These are phyloP conservation scores for Phaethon lepturus DNA, from an alignment of 2,113 vertebrate genomes.

Conservation along the genomic window DNA sequence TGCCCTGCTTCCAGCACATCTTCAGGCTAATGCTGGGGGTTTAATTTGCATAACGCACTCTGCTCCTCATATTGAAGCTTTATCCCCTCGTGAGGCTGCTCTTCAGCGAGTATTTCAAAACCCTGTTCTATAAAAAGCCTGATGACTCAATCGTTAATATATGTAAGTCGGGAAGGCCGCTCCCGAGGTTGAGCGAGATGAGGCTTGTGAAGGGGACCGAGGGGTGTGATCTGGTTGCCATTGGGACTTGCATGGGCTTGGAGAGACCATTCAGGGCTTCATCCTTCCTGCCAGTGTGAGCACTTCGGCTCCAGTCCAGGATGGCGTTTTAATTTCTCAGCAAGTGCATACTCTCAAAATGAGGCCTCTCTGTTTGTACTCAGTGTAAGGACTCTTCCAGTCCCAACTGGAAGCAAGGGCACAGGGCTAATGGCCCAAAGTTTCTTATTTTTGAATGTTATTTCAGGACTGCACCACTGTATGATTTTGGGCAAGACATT, in stretches of 20 bases:
- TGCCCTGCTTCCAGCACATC: conserved; percentile 5
- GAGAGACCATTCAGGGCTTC: neutral
- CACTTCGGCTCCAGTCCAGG: neutral
- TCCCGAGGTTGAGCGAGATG: neutral
- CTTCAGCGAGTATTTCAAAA: conserved; percentile 10
- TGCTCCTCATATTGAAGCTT: neutral
- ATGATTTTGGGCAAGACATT: neutral
- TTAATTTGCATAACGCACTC: neutral
- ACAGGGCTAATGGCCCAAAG: neutral
- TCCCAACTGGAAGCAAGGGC: neutral
- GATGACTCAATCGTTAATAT: neutral
- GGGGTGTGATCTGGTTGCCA: fast-evolving
- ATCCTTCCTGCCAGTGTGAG: neutral
- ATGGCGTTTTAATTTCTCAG: neutral
- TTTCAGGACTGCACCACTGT: neutral
- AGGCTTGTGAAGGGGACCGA: neutral
- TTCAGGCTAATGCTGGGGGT: neutral
- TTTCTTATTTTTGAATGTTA: neutral
- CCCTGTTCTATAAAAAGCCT: conserved; percentile 26
- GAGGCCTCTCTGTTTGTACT: neutral
- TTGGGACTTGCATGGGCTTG: fast-evolving
- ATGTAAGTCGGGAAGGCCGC: neutral
- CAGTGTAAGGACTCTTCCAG: neutral
- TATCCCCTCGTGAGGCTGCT: neutral
- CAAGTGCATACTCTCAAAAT: neutral